Conservation (phyloP, 2,113 vertebrate species). For the Neogobius melanostomus region DNA sequence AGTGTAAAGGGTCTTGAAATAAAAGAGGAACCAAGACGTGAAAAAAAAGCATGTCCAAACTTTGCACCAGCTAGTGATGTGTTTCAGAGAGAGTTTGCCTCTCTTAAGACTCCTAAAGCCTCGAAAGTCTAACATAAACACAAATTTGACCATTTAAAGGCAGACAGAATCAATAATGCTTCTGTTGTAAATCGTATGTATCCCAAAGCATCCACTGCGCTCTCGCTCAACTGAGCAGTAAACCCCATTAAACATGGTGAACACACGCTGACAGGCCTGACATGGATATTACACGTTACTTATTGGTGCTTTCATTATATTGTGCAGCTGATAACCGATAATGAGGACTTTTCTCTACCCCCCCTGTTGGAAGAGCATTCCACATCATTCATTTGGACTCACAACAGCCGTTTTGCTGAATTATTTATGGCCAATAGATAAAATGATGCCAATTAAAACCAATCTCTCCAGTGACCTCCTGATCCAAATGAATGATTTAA, state of each 20-base stretch:
- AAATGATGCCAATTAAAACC: constrained; percentile 51
- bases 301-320: background rate
- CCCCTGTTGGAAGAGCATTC: background rate
- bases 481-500: constrained; percentile 29
- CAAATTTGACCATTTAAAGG: background rate
- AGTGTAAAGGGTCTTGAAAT: too few species aligned
- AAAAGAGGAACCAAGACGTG: too few species aligned
- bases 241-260: background rate
- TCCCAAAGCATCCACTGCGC: background rate
- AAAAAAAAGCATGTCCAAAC: too few species aligned
- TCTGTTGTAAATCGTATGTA: background rate
- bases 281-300: background rate
- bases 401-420: constrained; percentile 39
- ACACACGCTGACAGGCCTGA: background rate
- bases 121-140: too few species aligned
- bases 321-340: background rate
- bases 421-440: constrained; percentile 52
- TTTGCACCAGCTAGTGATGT: too few species aligned
- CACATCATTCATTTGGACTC: constrained; percentile 3
- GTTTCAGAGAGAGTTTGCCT: too few species aligned
- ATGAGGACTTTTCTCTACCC: background rate
- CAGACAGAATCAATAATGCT: background rate
- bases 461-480: constrained; percentile 33
- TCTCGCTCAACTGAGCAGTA: background rate
- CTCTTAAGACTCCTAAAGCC: too few species aligned